A percentile compares a stretch with the other conserved stretches of the same genome.
Evolutionary conservation across 2,113 vertebrate genomes (phyloP).

Genomic region (Xenopus tropicalis): DNA sequence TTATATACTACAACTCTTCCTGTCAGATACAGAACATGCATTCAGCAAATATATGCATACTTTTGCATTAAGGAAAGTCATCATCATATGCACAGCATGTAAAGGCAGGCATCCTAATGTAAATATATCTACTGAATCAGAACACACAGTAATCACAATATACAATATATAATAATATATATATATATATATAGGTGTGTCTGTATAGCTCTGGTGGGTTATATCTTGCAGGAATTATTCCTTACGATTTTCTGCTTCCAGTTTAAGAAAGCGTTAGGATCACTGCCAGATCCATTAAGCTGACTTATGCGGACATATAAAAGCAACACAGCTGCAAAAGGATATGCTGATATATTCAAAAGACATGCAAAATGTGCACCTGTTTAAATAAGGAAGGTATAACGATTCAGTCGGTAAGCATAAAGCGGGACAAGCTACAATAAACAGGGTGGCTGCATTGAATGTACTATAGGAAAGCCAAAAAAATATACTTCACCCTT

Average conservation of each 20-base stretch:
- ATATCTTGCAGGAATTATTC: not conserved
- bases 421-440: not conserved
- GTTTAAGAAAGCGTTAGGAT: slow-evolving; percentile 37
- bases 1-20: slow-evolving; percentile 1
- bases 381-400: slow-evolving; percentile 19
- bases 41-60: slow-evolving; percentile 17
- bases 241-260: slow-evolving; percentile 12
- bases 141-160: not conserved
- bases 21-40: not conserved
- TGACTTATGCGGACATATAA: slow-evolving; percentile 28
- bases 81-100: slow-evolving; percentile 29
- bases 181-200: not conserved
- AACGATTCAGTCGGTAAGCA: not conserved
- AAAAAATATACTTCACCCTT: no score
- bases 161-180: no score
- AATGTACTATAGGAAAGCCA: not conserved
- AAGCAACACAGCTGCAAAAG: slow-evolving; percentile 25
- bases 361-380: slow-evolving; percentile 12
- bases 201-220: slow-evolving; percentile 4
- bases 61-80: slow-evolving; percentile 15
- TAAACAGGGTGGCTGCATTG: not conserved
- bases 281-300: slow-evolving; percentile 28
- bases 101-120: slow-evolving; percentile 5
- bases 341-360: slow-evolving; percentile 34
- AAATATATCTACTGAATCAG: not conserved